Base-by-base conservation (phyloP, 2,888 invertebrate genomes). In the Monopis laevigella region DNA sequence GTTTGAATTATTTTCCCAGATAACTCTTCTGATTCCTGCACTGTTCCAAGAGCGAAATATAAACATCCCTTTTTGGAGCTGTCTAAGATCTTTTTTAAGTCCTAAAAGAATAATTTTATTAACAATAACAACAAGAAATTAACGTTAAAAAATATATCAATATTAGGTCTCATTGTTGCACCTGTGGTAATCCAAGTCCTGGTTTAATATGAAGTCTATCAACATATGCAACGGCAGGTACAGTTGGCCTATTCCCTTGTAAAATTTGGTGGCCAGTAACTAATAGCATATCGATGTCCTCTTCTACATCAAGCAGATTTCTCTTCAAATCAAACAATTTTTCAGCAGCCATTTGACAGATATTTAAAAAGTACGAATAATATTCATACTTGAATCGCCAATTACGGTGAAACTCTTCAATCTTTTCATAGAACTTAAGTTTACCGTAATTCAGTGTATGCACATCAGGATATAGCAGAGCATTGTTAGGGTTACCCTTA, bases 401-500 rank as follows among this genome's bases (percentile, higher is more conserved):
- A 45, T 70, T 52, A 2, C 78, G 63, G 43, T 67, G 62, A 27
- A 67, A 50, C 47, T 75, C 74, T 0, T 51, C 45, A 7, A 68
- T 32, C 48, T 65, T 72, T 40, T 74, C 67, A 73, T 72, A 74
- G 26, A 70, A 55, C 11, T 60, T 77, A 44, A 82, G 49, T 45
- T 77, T 65, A 36, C 66, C 59, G 43, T 64, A 65, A 45, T 70
- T 67, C 2, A 81, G 56, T 29, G 77, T 57, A 45, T 82, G 69
- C 1, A 77, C 65, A 50, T 82, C 82, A 16, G 82, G 81, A 53
- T 82, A 84, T 12, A 77, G 50, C 8, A 74, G 54, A 0, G 84
- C 83, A 58, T 85, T 81, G 2, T 65, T 66, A 0, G 84, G 80
- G 51, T 74, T 78, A 5, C 84, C 84, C 44, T 84, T 72, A 0